These are phyloP conservation scores for Hyposmocoma kahamanoa DNA, from an alignment of 1,140 invertebrate species.

Conservation along the genomic window DNA sequence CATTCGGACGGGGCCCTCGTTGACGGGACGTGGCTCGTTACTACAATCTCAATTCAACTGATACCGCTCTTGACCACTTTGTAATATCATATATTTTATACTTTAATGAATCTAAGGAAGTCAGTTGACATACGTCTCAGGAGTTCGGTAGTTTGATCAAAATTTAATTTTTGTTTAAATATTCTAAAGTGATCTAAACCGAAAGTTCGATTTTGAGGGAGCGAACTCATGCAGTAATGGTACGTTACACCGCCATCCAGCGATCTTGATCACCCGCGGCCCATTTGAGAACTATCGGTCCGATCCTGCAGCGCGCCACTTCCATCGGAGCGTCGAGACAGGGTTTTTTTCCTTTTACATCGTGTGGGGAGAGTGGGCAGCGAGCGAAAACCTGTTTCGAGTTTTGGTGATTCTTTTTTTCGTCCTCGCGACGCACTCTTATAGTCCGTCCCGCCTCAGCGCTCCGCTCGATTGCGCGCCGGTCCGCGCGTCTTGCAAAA, in stretches of 20 bases:
- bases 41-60: slow-evolving; percentile 28
- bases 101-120: too few species aligned
- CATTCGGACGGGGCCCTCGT: slow-evolving; percentile 60
- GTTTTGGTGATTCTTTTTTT: slow-evolving; percentile 68
- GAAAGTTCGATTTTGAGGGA: not conserved
- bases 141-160: slow-evolving; percentile 34
- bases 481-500: slow-evolving; percentile 42
- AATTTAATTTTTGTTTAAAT: too few species aligned
- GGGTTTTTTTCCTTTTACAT: slow-evolving; percentile 58
- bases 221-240: slow-evolving; percentile 14
- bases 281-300: slow-evolving; percentile 41
- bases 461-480: slow-evolving; percentile 31
- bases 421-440: slow-evolving; percentile 34
- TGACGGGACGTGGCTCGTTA: slow-evolving; percentile 58
- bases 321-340: slow-evolving; percentile 38
- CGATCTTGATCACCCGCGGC: slow-evolving; percentile 43
- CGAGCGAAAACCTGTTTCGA: slow-evolving; percentile 52
- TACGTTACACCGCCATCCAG: slow-evolving; percentile 25
- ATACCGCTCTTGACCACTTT: slow-evolving; percentile 18
- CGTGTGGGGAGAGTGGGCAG: slow-evolving; percentile 42
- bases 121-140: slow-evolving; percentile 32
- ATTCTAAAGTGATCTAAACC: too few species aligned
- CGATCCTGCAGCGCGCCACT: slow-evolving; percentile 32
- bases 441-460: slow-evolving; percentile 8
- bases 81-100: not conserved